Percentiles rank a stretch among this genome's conserved stretches.
phyloP scores from a whole-genome alignment of 2,113 vertebrate genomes.

The Neogale vison region DNA sequence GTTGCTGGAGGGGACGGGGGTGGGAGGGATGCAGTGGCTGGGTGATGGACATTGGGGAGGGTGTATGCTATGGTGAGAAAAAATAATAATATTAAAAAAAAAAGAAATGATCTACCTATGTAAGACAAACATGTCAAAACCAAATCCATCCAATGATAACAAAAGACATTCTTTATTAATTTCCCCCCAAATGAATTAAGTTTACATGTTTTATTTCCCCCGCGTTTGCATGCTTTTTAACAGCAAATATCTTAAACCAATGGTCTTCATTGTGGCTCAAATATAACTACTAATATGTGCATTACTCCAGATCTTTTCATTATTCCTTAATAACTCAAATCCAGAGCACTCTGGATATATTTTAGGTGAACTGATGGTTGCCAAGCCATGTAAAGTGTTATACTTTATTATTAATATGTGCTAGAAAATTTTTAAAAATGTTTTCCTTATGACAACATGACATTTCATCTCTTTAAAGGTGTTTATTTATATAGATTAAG shows the following conservation, averaged over 20 bases:
- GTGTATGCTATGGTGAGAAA: too few relatives aligned
- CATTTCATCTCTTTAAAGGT: neutral
- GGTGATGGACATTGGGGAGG: too few relatives aligned
- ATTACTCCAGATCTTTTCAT: neutral
- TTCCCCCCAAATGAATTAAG: neutral
- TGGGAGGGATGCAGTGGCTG: too few relatives aligned
- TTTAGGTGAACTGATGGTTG: neutral
- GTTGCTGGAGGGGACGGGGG: too few relatives aligned
- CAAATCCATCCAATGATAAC: neutral
- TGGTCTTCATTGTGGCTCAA: neutral
- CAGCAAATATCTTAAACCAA: neutral
- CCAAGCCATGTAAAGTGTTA: neutral
- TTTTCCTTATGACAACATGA: neutral
- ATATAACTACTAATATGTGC: accelerated
- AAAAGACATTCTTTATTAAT: neutral
- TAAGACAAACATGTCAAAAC: neutral
- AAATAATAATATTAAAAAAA: neutral
- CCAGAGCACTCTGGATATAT: neutral
- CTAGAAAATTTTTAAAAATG: neutral
- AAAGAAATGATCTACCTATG: neutral
- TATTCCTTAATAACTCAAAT: neutral
- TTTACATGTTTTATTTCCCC: neutral
- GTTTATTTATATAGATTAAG: neutral
- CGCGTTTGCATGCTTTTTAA: neutral
- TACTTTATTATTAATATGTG: neutral